A percentile compares a stretch with the other conserved stretches of the same genome.
These are phyloP conservation scores for Enteromius trimaculatus DNA, from an alignment of 2,797 vertebrate genomes.

Conservation along the genomic window DNA sequence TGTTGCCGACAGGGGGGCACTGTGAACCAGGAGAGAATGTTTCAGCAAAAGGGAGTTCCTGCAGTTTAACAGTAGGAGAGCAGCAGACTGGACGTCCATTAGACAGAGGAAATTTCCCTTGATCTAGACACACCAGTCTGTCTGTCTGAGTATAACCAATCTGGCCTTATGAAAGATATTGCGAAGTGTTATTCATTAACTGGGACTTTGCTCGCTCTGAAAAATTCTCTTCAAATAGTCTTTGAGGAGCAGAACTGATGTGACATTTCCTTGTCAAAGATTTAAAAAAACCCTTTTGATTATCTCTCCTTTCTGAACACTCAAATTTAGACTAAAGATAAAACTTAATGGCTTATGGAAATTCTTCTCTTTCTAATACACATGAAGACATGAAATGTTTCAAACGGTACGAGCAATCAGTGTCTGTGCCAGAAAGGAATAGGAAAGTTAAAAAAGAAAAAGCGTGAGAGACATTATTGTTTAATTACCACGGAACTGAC, in stretches of 20 bases:
- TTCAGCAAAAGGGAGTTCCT: not conserved
- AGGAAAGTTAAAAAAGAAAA: not conserved
- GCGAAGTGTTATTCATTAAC: constrained; percentile 21
- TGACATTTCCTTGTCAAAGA: constrained; percentile 25
- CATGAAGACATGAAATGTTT: not conserved
- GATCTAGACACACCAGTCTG: constrained; percentile 13
- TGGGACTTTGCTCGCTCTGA: constrained; percentile 11
- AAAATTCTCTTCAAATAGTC: constrained; percentile 13
- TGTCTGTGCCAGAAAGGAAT: not conserved
- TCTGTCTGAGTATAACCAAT: constrained; percentile 15
- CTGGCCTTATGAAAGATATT: not conserved
- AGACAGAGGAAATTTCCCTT: constrained; percentile 10
- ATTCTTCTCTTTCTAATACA: not conserved
- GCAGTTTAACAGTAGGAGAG: constrained; percentile 33
- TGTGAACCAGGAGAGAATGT: constrained; percentile 1
- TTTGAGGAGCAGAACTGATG: constrained; percentile 16
- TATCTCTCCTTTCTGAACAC: constrained; percentile 18
- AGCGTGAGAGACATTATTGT: not conserved
- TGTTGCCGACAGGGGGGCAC: not conserved
- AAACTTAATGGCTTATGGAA: not conserved
- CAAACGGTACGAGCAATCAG: not conserved
- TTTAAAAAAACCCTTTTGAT: not conserved
- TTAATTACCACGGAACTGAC: not conserved
- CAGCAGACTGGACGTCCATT: not conserved
- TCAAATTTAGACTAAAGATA: not conserved